Percentiles rank a stretch among this genome's conserved stretches.
Conservation (phyloP, 2,888 invertebrate species). For the Brassicogethes aeneus region DNA sequence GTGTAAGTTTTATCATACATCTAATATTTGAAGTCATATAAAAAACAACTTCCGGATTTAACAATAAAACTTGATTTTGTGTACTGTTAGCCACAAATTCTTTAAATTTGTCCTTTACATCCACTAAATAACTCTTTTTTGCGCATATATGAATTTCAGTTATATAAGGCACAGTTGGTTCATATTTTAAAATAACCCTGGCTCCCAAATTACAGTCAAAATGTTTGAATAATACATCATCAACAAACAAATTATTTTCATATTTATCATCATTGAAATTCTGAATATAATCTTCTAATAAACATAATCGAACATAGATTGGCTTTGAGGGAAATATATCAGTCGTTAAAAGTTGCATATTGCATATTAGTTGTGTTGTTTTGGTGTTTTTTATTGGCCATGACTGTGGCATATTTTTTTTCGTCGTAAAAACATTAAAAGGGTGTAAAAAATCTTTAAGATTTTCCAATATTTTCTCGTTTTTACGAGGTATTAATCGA, state of each 20-base stretch:
- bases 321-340: conserved; percentile 16
- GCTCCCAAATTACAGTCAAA: conserved; percentile 48
- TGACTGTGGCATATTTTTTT: conserved; percentile 23
- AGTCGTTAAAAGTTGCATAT: conserved; percentile 19
- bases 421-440: conserved; percentile 38
- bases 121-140: conserved; percentile 25
- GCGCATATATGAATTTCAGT: conserved; percentile 10
- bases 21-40: conserved; percentile 35
- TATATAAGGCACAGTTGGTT: not conserved
- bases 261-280: conserved; percentile 9
- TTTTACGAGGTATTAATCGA: conserved; percentile 19
- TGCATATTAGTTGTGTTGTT: conserved; percentile 16
- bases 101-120: conserved; percentile 44
- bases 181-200: conserved; percentile 45
- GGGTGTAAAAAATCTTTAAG: conserved; percentile 24
- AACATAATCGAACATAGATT: conserved; percentile 28
- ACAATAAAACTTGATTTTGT: conserved; percentile 39
- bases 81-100: conserved; percentile 44
- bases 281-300: conserved; percentile 30
- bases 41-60: conserved; percentile 48
- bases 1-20: conserved; percentile 35
- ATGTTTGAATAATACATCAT: conserved; percentile 46
- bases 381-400: conserved; percentile 14
- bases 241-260: conserved; percentile 40
- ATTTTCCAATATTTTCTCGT: conserved; percentile 12